Evolutionary conservation across 1,140 invertebrate species (phyloP).

Genomic region (Frieseomelitta varia): DNA sequence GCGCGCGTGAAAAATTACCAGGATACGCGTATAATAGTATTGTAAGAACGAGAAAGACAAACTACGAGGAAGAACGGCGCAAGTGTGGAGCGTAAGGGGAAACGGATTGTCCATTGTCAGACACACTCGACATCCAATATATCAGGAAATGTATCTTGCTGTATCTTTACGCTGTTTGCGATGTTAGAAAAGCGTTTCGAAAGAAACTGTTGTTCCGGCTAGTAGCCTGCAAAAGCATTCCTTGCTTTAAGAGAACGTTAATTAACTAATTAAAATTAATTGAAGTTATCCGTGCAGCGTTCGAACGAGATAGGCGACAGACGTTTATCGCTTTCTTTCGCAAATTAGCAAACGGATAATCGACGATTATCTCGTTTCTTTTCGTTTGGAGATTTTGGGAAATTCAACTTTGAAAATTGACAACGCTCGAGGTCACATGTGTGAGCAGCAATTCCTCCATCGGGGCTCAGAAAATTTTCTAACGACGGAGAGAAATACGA

Average conservation of each 20-base stretch:
- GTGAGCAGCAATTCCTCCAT: no score
- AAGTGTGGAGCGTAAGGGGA: neutral
- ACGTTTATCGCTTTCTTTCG: neutral
- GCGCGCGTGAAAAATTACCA: neutral
- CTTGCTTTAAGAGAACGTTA: neutral
- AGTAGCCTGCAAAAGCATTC: neutral
- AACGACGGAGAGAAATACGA: no score
- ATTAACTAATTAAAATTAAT: neutral
- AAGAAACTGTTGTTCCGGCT: neutral
- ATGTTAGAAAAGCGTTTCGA: neutral
- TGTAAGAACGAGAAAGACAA: no score
- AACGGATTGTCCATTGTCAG: conserved; percentile 3
- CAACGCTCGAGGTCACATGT: no score
- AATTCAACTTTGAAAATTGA: no score
- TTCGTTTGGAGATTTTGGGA: neutral
- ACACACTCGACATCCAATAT: neutral
- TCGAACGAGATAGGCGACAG: neutral
- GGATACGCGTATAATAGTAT: neutral
- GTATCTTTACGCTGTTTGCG: neutral
- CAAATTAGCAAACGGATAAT: neutral
- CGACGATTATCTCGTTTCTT: neutral
- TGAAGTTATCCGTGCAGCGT: neutral
- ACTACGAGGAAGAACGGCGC: no score
- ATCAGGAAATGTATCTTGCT: neutral
- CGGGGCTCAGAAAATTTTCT: no score